Evolutionary conservation across 2,797 vertebrate genomes (phyloP).

Genomic region (Eulemur albifrons): DNA sequence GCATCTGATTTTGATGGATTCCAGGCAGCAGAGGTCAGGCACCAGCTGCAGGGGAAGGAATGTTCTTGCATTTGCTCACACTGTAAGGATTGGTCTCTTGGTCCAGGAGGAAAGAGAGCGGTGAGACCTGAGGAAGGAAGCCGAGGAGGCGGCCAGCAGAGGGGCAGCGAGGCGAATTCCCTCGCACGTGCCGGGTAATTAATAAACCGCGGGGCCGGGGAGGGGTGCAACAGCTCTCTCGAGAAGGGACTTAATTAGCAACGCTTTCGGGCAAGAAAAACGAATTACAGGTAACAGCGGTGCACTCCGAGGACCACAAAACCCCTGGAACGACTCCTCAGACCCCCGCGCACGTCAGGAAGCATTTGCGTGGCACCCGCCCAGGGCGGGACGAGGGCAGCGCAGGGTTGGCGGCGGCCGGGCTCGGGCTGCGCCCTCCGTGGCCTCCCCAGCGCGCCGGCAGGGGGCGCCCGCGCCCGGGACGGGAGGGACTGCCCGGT

Average conservation of each 20-base stretch:
- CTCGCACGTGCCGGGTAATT: neutral
- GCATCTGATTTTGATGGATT: neutral
- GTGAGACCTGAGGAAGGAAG: neutral
- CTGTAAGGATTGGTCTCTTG: neutral
- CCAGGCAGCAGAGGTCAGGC: neutral
- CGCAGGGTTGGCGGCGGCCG: fast-evolving
- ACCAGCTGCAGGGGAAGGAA: neutral
- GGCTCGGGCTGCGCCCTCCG: neutral
- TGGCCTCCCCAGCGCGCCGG: neutral
- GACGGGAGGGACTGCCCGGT: neutral
- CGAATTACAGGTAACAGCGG: conserved; percentile 36
- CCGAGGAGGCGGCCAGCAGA: neutral
- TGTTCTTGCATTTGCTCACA: neutral
- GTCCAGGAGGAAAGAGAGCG: neutral
- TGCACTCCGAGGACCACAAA: neutral
- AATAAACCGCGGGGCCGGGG: neutral
- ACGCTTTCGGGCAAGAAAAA: conserved; percentile 54
- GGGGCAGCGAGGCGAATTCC: neutral
- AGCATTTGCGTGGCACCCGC: neutral
- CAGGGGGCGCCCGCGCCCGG: conserved; percentile 41
- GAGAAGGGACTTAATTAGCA: conserved; percentile 61
- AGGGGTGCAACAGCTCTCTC: neutral
- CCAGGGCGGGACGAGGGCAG: neutral
- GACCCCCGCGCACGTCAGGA: neutral
- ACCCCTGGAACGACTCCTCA: neutral